Percentiles rank a stretch among this genome's conserved stretches.
Conservation (phyloP, 2,797 vertebrate genomes). For the Ctenopoma kingsleyae region DNA sequence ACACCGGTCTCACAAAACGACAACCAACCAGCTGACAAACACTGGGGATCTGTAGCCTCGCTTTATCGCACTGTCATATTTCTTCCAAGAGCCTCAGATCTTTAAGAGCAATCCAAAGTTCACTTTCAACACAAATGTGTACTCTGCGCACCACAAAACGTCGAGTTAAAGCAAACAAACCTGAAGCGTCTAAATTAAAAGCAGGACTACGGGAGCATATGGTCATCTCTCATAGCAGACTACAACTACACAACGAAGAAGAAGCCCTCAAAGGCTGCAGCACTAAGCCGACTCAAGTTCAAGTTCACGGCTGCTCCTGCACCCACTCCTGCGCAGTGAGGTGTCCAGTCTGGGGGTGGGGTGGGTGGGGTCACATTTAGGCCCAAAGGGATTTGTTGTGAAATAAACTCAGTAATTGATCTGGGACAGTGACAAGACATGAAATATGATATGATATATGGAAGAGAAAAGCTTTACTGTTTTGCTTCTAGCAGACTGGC, state of each 20-base stretch:
- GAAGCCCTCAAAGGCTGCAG: slow-evolving; percentile 6
- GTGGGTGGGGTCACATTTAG: slow-evolving; percentile 14
- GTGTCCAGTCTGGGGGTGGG: slow-evolving; percentile 12
- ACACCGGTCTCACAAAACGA: neutral
- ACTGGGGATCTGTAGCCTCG: neutral
- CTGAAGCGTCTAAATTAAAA: slow-evolving; percentile 13
- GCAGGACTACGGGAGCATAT: slow-evolving; percentile 18
- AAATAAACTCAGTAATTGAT: slow-evolving; percentile 20
- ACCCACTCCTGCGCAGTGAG: slow-evolving; percentile 35
- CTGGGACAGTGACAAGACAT: slow-evolving; percentile 10
- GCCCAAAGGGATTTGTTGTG: slow-evolving; percentile 18
- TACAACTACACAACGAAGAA: slow-evolving; percentile 8
- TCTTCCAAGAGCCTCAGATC: slow-evolving; percentile 24
- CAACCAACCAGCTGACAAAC: slow-evolving; percentile 3
- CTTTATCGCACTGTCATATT: neutral
- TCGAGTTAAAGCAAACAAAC: slow-evolving; percentile 24
- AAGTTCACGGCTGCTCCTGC: slow-evolving; percentile 84
- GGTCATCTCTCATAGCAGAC: slow-evolving; percentile 23
- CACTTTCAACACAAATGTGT: neutral
- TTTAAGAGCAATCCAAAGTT: neutral
- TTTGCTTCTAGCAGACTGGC: neutral
- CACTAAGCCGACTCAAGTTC: slow-evolving; percentile 81
- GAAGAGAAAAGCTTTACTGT: slow-evolving; percentile 3
- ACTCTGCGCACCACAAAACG: slow-evolving; percentile 18
- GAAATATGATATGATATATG: slow-evolving; percentile 11